Evolutionary conservation across 1,140 invertebrate species (phyloP).

Genomic region (Orussus abietinus): DNA sequence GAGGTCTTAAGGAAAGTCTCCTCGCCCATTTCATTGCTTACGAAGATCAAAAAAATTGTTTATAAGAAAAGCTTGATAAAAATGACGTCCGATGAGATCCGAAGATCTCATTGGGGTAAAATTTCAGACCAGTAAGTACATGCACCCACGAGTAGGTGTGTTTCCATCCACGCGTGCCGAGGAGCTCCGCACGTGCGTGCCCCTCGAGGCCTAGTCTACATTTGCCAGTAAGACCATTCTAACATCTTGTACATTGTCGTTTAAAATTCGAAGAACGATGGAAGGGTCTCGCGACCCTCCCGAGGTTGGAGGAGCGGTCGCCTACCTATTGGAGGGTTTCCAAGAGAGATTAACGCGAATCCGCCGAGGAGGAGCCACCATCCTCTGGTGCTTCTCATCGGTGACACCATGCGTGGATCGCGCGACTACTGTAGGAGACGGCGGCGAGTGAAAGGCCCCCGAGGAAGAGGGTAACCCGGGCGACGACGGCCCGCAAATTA

Average conservation of each 20-base stretch:
- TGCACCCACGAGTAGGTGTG: neutral
- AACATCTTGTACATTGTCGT: slow-evolving; percentile 5
- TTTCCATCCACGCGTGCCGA: neutral
- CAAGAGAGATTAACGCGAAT: slow-evolving; percentile 24
- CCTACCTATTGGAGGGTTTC: slow-evolving; percentile 32
- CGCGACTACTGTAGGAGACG: neutral
- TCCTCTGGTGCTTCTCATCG: slow-evolving; percentile 8
- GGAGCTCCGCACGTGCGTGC: neutral
- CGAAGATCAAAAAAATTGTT: no score
- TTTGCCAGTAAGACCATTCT: neutral
- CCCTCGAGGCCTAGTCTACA: neutral
- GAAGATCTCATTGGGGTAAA: no score
- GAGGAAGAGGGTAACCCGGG: neutral
- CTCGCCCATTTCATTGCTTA: no score
- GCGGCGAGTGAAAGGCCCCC: neutral
- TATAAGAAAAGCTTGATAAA: no score
- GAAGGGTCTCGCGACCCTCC: neutral
- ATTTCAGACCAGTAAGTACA: no score
- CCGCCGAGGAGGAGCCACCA: slow-evolving; percentile 22
- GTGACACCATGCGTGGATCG: neutral
- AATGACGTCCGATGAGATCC: no score
- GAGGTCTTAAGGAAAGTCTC: no score
- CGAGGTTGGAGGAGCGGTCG: neutral
- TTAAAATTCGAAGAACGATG: neutral
- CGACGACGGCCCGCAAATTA: neutral